phyloP scores from a whole-genome alignment of 1,140 invertebrate genomes.

The Augochlora pura region DNA sequence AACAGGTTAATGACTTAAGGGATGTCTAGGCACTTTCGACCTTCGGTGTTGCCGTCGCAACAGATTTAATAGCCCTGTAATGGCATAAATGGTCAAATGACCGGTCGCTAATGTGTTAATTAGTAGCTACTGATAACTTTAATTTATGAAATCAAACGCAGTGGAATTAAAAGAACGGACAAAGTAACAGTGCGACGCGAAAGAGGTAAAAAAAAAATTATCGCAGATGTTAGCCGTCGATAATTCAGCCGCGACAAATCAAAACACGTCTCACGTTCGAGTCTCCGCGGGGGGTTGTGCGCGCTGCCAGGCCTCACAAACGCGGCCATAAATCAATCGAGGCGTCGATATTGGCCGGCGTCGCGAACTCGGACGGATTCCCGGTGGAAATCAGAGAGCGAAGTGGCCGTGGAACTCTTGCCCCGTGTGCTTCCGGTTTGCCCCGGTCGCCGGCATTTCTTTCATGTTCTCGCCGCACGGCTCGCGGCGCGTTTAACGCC shows the following conservation, averaged over 20 bases:
- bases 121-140: no score
- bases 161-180: no score
- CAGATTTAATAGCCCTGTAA: no score
- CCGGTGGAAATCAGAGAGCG: constrained; percentile 1
- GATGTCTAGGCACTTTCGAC: no score
- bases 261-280: not conserved
- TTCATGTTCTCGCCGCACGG: not conserved
- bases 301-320: not conserved
- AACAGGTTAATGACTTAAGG: no score
- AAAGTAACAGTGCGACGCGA: no score
- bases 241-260: not conserved
- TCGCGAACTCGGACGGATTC: not conserved
- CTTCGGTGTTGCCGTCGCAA: no score
- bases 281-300: not conserved
- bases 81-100: no score
- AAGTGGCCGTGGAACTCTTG: not conserved
- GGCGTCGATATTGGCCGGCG: not conserved
- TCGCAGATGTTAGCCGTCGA: not conserved
- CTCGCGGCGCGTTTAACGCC: not conserved
- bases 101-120: no score
- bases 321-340: not conserved
- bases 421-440: not conserved
- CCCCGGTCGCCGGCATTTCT: not conserved
- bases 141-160: no score
- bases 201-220: no score